Evolutionary conservation across 2,113 vertebrate genomes (phyloP), one percentile per base, ranked within the genome.

Genomic region (Ascaphus truei): DNA sequence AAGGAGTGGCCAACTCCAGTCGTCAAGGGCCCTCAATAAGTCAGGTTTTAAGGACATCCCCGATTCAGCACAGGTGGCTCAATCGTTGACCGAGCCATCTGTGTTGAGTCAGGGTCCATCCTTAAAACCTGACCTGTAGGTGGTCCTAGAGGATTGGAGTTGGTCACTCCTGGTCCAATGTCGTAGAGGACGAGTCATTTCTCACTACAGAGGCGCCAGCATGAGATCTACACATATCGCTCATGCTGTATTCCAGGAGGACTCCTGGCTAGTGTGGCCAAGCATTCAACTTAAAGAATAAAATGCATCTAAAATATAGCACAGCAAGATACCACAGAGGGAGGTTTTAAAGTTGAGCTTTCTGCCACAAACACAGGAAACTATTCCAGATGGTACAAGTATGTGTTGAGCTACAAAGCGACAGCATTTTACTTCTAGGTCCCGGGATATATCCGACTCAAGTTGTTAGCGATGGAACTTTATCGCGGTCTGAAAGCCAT

Each of bases 381-480:
- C 6, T 36, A 33, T 26, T 51, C 61, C 61, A 63, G 61, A 63
- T 63, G 61, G 45, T 51, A 51, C 51, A 45, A 63, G 45, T 37
- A 25, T 50, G 45, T 18, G 18, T 23, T 36, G 43, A 37, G 43
- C 45, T 51, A 47, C 45, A 18, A 16, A 51, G 36, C n/a, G 22
- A 36, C 31, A 37, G 61, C 4, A 3, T 36, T 52, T 37, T n/a
- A 31, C 47, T 51, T 22, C 31, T n/a, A 52, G 61, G 31, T 64
- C 27, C 25, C 15, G 39, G 23, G 47, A 62, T 26, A 30, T 45
- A 37, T 64, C 12, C 30, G 26, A 22, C 47, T 48, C 22, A 15
- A 33, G 18, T 51, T 64, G 37, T 51, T 51, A 10, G 47, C 26
- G 47, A 51, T 15, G 31, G 31, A 27, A n/a, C 26, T 51, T 64